Evolutionary conservation across 1,140 invertebrate genomes (phyloP).

Genomic region (Ctenoplectra terminalis): DNA sequence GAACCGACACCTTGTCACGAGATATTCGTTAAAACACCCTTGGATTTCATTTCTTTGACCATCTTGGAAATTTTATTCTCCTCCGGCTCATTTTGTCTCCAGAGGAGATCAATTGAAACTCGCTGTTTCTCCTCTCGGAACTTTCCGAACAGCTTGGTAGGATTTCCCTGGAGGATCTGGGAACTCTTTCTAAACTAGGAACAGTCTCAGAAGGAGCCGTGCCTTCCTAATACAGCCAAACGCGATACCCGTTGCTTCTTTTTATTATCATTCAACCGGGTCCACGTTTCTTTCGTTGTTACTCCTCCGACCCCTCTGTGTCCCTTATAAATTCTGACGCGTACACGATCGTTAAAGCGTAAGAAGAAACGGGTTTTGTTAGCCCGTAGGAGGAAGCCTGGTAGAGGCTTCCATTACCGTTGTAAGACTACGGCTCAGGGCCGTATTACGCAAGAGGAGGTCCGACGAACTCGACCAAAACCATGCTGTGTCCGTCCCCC

Average conservation of each 20-base stretch:
- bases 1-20: not conserved
- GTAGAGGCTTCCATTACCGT: constrained; percentile 76
- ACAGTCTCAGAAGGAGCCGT: not conserved
- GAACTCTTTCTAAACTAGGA: not conserved
- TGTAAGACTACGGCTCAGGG: constrained; percentile 77
- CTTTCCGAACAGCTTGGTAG: not conserved
- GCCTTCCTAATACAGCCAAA: not conserved
- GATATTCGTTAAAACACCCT: not conserved
- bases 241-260: not conserved
- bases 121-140: not conserved
- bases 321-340: constrained; percentile 71
- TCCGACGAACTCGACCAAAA: constrained; percentile 61
- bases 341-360: constrained; percentile 72
- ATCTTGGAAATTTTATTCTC: not conserved
- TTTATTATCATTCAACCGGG: not conserved
- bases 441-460: constrained; percentile 74
- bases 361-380: constrained; percentile 73
- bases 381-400: constrained; percentile 73
- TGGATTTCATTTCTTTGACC: not conserved
- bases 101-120: not conserved
- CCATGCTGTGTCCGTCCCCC: constrained; percentile 10
- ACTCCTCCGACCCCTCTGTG: not conserved
- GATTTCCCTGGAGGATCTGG: constrained; percentile 34
- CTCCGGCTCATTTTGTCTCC: constrained; percentile 13
- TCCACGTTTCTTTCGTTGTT: not conserved